Base-by-base conservation (phyloP, 2,113 vertebrate genomes). In the Lagopus muta region DNA sequence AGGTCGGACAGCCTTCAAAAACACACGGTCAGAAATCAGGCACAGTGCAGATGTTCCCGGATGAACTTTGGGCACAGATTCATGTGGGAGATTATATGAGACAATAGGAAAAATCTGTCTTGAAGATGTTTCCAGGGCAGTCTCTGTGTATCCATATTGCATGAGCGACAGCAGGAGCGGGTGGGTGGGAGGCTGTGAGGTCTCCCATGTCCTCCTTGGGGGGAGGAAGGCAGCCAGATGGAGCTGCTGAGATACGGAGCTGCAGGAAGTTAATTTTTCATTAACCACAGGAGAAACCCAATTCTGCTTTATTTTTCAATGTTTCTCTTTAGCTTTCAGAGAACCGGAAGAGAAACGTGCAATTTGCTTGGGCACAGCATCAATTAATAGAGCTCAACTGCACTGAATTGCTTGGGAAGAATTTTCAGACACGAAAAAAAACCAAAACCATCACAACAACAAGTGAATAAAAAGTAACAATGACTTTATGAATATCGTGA, bases 81-180 rank as follows among this genome's bases (percentile, higher is more conserved):
- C 25, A 38, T 19, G 34, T 21, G 38, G 65, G 28, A 54, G 58
- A 28, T 69, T 45, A 27, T 47, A 21, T 11, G 54, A 69, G 25
- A 10, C 34, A 52, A 21, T 90, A 72, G 27, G 67, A 28, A 58
- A 57, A 69, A 12, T 50, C 43, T 65, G 19, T 47, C 64, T 72
- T 47, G 80, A 82, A 65, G 64, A 11, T 22, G 14, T n/a, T 94
- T 62, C 69, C n/a, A 48, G 48, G 0, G 32, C 38, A 48, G 17
- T 4, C 25, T 34, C 18, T 0, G 0, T 22, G 52, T 45, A 30
- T 52, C 42, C 48, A 2, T 25, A 38, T 28, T n/a, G 17, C 45
- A 58, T 9, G 38, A 48, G 36, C 1, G 3, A 45, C 52, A 38
- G n/a, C 82, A 80, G 79, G 69, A 25, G 0, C 48, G 13, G 8